Evolutionary conservation across 1,140 invertebrate species (phyloP), one percentile per base, ranked within the genome.

Genomic region (Bicyclus anynana): DNA sequence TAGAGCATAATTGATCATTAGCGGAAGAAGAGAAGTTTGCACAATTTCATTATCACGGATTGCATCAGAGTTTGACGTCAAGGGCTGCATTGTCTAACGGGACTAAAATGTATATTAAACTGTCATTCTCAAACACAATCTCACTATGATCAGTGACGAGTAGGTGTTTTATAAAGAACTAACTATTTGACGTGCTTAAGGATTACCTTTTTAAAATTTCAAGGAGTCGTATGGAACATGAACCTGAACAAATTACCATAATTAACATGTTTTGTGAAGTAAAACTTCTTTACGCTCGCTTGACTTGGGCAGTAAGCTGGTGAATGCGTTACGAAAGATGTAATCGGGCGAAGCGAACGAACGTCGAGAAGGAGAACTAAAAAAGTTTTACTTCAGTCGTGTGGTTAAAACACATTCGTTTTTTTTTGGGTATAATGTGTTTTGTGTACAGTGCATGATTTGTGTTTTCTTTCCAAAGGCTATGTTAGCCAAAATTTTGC

Each of bases 361-460:
- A n/a, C n/a, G n/a, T n/a, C n/a, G n/a, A n/a, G n/a, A n/a, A n/a
- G n/a, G n/a, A n/a, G n/a, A n/a, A n/a, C n/a, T n/a, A n/a, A n/a
- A n/a, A n/a, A n/a, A n/a, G n/a, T n/a, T n/a, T n/a, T n/a, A n/a
- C n/a, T n/a, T n/a, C n/a, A n/a, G n/a, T n/a, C n/a, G n/a, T n/a
- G n/a, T n/a, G n/a, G n/a, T n/a, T n/a, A n/a, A n/a, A n/a, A n/a
- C n/a, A n/a, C n/a, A n/a, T n/a, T n/a, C n/a, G n/a, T n/a, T n/a
- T 18, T 10, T 21, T 21, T 16, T 14, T 12, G 52, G 52, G 29
- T 44, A 37, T 33, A 33, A 12, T 33, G n/a, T 16, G 18, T 18
- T 47, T 47, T 37, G 16, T 54, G 42, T 54, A 54, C 53, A 54
- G 46, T 56, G 64, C 64, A 70, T 67, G 58, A 51, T 49, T 56